Conservation (phyloP, 2,888 invertebrate species). For the Margaritifera margaritifera region DNA sequence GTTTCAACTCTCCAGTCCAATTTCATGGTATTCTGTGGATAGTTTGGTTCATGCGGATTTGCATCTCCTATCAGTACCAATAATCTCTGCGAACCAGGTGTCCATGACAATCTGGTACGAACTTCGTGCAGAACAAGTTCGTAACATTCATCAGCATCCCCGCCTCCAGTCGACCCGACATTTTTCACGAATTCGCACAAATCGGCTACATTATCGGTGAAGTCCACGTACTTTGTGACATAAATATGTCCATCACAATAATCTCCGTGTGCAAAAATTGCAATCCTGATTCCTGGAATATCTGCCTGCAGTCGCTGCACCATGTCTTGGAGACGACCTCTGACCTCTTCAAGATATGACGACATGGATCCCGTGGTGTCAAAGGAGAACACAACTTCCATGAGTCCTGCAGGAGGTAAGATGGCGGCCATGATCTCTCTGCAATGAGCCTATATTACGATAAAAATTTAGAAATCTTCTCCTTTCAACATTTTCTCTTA, state of each 20-base stretch:
- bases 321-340: constrained; percentile 58
- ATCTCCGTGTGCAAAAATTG: constrained; percentile 69
- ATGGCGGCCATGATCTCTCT: too few relatives aligned
- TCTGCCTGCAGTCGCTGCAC: constrained; percentile 65
- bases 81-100: too few relatives aligned
- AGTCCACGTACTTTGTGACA: constrained; percentile 44
- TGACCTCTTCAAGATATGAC: constrained; percentile 46
- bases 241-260: constrained; percentile 55
- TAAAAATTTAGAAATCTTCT: too few relatives aligned
- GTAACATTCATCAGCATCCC: constrained; percentile 62
- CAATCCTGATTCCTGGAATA: constrained; percentile 63
- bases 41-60: too few relatives aligned
- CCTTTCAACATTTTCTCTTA: too few relatives aligned
- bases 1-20: constrained; percentile 63
- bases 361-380: constrained; percentile 66
- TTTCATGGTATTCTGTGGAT: too few relatives aligned
- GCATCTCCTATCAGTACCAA: too few relatives aligned
- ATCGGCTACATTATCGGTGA: constrained; percentile 34
- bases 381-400: constrained; percentile 65
- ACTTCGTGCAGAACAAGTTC: too few relatives aligned
- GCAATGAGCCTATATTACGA: too few relatives aligned
- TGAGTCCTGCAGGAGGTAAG: too few relatives aligned
- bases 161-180: constrained; percentile 60
- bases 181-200: constrained; percentile 51
- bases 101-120: too few relatives aligned